Evolutionary conservation across 2,888 invertebrate genomes (phyloP).

Genomic region (Melanargia galathea): DNA sequence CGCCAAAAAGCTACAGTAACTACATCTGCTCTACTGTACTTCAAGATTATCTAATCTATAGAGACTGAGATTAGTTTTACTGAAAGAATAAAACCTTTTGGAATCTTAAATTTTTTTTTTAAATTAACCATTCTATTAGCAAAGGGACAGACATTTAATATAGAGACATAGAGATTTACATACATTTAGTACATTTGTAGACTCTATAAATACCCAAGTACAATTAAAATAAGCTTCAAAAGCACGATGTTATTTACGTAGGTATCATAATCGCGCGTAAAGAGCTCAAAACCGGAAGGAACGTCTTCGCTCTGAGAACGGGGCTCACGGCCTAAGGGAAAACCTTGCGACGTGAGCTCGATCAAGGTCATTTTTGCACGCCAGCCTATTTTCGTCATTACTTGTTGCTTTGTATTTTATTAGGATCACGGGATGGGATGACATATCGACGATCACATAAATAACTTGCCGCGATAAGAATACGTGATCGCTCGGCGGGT

Average conservation of each 20-base stretch:
- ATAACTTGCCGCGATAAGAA: conserved; percentile 14
- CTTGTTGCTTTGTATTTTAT: conserved; percentile 65
- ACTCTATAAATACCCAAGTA: no score
- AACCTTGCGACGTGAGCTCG: conserved; percentile 56
- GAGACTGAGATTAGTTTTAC: no score
- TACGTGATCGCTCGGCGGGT: conserved; percentile 33
- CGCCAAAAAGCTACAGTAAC: no score
- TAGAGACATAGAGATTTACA: no score
- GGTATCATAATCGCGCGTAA: background rate
- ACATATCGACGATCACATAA: conserved; percentile 17
- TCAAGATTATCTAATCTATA: no score
- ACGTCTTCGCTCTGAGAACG: conserved; percentile 5
- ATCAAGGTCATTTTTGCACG: conserved; percentile 72
- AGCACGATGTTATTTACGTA: background rate
- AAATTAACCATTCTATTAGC: no score
- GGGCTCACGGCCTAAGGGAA: conserved; percentile 12
- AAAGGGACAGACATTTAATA: no score
- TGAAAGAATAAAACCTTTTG: no score
- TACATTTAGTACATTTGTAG: no score
- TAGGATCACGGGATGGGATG: background rate
- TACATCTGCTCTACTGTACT: no score
- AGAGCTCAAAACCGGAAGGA: conserved; percentile 8
- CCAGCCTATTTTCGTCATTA: conserved; percentile 59
- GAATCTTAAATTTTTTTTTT: no score
- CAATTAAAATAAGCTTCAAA: no score